Base-by-base conservation (phyloP, 2,113 vertebrate genomes). In the Macrotus californicus region DNA sequence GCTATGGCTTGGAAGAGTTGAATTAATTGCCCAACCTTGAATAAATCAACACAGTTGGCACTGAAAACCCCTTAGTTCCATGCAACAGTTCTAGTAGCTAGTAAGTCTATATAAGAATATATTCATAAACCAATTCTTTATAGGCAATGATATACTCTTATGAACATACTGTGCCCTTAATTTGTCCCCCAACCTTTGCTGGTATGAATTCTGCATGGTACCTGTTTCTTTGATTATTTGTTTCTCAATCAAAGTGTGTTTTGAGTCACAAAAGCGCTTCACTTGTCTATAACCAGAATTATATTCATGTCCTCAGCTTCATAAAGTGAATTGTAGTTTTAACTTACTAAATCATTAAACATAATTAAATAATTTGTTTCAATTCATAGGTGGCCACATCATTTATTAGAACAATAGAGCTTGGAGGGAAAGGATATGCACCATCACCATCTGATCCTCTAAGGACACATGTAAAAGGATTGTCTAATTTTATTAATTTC, bases 341-440 rank as follows among this genome's bases (percentile, higher is more conserved):
- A 73, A n/a, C 39, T 89, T 54, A 61, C 21, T 70, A 18, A 72
- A 64, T 76, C 21, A 59, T 61, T 72, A 76, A 61, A 73, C 7
- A 43, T 79, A 59, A 80, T 12, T 82, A 34, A 94, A 39, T 81
- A 12, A 19, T 91, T 72, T 93, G 24, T 85, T 95, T 96, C 84
- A 39, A 66, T 67, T 96, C 34, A 34, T 54, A 99, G 99, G 97
- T 97, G 82, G 98, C 98, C 70, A 99, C 98, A 2, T 99, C 99
- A 7, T 99, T 99, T 92, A 98, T 99, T 91, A 98, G 99, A 95
- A 98, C 98, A 0, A 93, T 99, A 75, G 99, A 99, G 96, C 99
- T 99, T 66, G 99, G 99, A 95, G 99, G 99, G 29, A 99, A 99
- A 97, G 98, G 98, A 48, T 99, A 99, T 88, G 98, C 99, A 34